Conservation (phyloP, 1,140 invertebrate genomes). For the Lepidurus packardi region DNA sequence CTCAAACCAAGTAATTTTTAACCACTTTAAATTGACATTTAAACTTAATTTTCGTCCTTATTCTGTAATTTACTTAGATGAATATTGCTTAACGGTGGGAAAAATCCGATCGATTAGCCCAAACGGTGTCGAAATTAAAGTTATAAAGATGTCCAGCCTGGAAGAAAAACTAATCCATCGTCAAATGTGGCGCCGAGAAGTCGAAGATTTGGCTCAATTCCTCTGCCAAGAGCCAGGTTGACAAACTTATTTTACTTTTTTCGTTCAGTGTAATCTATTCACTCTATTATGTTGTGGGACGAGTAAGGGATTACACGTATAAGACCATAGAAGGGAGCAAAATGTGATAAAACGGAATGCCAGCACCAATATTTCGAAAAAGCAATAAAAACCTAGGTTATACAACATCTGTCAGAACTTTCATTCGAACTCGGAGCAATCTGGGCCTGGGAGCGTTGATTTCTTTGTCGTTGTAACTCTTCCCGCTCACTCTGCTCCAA, state of each 20-base stretch:
- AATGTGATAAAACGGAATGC: not conserved
- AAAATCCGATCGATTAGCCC: not conserved
- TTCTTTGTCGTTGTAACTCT: constrained; percentile 32
- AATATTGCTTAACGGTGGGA: not conserved
- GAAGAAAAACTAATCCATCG: not conserved
- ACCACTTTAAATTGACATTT: not conserved
- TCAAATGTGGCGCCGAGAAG: not conserved
- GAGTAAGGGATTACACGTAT: not conserved
- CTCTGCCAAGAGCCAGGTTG: not conserved
- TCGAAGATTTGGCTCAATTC: not conserved
- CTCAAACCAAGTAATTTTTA: not conserved
- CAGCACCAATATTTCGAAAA: not conserved
- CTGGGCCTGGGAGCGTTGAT: not conserved
- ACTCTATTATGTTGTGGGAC: not conserved
- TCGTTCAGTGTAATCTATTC: not conserved
- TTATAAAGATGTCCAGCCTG: not conserved
- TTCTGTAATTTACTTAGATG: not conserved
- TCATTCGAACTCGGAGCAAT: not conserved
- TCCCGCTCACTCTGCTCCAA: constrained; percentile 46
- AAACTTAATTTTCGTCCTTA: not conserved
- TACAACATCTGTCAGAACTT: not conserved
- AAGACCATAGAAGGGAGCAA: not conserved
- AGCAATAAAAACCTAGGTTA: not conserved
- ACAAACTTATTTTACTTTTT: not conserved
- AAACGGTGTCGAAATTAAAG: not conserved